Percentiles rank a stretch among this genome's conserved stretches.
Conservation (phyloP, 1,140 invertebrate species). For the Trachymyrmex septentrionalis region DNA sequence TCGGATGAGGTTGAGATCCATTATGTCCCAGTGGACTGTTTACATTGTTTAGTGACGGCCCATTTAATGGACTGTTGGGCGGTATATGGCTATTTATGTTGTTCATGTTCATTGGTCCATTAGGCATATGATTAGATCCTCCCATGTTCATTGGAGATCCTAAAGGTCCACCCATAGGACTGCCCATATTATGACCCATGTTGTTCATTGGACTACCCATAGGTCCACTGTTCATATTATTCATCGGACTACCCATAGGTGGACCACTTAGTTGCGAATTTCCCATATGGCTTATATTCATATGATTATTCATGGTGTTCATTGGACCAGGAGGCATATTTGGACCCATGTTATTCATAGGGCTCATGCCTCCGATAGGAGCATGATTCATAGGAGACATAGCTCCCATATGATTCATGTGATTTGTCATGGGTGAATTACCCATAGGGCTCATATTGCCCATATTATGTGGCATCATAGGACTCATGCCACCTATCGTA, state of each 20-base stretch:
- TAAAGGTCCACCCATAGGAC: slow-evolving; percentile 85
- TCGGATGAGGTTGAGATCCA: slow-evolving; percentile 87
- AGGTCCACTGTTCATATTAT: slow-evolving; percentile 89
- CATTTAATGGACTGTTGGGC: slow-evolving; percentile 84
- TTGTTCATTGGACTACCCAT: slow-evolving; percentile 88
- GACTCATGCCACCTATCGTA: slow-evolving; percentile 91
- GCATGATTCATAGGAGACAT: slow-evolving; percentile 88
- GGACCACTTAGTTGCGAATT: slow-evolving; percentile 90
- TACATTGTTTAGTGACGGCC: slow-evolving; percentile 84
- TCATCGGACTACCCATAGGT: slow-evolving; percentile 91
- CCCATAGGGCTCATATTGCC: slow-evolving; percentile 86
- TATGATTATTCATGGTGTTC: slow-evolving; percentile 88
- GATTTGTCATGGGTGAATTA: slow-evolving; percentile 85
- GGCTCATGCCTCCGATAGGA: slow-evolving; percentile 89
- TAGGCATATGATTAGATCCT: slow-evolving; percentile 83
- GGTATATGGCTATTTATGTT: slow-evolving; percentile 86
- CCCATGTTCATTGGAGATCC: slow-evolving; percentile 85
- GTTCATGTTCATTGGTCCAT: slow-evolving; percentile 85
- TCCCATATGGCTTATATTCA: slow-evolving; percentile 91
- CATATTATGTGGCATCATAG: slow-evolving; percentile 87
- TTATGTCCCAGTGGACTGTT: slow-evolving; percentile 86
- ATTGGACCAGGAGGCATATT: slow-evolving; percentile 87
- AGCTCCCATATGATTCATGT: slow-evolving; percentile 89
- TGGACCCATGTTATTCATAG: slow-evolving; percentile 91
- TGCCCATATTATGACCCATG: slow-evolving; percentile 85